These are phyloP conservation scores for Uropetala carovei DNA, from an alignment of 2,888 invertebrate genomes.

Conservation along the genomic window DNA sequence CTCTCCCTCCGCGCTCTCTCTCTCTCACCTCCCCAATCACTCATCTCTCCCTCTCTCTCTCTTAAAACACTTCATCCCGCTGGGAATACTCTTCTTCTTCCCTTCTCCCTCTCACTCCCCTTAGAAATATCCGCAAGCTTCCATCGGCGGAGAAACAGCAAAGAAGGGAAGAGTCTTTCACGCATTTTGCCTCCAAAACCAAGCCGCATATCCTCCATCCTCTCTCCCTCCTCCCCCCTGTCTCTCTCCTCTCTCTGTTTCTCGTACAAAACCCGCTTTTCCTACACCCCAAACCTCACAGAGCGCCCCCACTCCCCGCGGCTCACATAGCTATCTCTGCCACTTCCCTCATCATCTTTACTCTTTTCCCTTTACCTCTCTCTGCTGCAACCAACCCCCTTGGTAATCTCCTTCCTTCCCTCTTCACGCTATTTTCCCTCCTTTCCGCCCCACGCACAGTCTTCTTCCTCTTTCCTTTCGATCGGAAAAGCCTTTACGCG, in stretches of 20 bases:
- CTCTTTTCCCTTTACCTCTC: slow-evolving; percentile 6
- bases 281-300: background rate
- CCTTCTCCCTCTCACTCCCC: background rate
- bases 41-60: background rate
- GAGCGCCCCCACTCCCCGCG: background rate
- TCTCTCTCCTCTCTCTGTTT: background rate
- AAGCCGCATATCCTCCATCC: background rate
- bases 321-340: slow-evolving; percentile 38
- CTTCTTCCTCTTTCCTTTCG: slow-evolving; percentile 20
- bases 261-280: background rate
- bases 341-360: slow-evolving; percentile 57
- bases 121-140: background rate
- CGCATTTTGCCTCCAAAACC: slow-evolving; percentile 52
- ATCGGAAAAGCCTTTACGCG: slow-evolving; percentile 59
- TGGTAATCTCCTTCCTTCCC: slow-evolving; percentile 54
- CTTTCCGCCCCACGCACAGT: background rate
- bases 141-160: slow-evolving; percentile 33
- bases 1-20: background rate
- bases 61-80: slow-evolving; percentile 21
- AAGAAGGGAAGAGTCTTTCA: slow-evolving; percentile 37
- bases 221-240: background rate
- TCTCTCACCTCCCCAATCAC: background rate
- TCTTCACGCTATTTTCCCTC: background rate
- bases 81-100: background rate
- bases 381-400: background rate